Evolutionary conservation across 2,797 vertebrate genomes (phyloP).

Genomic region (Sternarchorhynchus goeldii): DNA sequence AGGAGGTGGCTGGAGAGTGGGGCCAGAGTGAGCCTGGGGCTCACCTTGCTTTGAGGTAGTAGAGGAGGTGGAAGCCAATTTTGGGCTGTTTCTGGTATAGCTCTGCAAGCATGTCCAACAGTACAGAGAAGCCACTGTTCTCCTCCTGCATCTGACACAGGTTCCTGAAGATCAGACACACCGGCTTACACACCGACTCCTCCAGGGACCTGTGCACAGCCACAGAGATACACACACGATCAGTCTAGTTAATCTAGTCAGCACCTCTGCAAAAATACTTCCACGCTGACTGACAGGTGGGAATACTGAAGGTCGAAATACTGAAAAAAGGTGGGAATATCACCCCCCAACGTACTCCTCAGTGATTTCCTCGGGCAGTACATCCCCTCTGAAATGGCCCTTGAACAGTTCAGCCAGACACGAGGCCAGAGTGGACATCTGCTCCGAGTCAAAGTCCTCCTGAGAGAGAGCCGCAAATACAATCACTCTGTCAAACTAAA

Average conservation of each 20-base stretch:
- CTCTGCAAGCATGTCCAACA: constrained; percentile 91
- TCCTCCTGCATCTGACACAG: constrained; percentile 98
- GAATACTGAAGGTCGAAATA: too few relatives aligned
- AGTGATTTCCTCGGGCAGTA: constrained; percentile 91
- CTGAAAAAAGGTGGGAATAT: too few relatives aligned
- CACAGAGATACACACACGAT: neutral
- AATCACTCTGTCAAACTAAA: too few relatives aligned
- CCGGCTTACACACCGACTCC: constrained; percentile 92
- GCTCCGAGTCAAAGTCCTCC: constrained; percentile 96
- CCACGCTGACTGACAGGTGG: too few relatives aligned
- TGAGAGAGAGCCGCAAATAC: constrained; percentile 55
- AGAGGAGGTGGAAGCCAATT: constrained; percentile 95
- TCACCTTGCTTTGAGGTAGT: constrained; percentile 82
- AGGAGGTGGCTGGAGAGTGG: too few relatives aligned
- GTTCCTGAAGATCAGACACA: constrained; percentile 94
- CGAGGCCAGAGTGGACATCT: constrained; percentile 88
- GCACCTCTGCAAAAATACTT: too few relatives aligned
- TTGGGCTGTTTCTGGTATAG: constrained; percentile 98
- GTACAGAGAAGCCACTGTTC: constrained; percentile 90
- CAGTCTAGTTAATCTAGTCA: too few relatives aligned
- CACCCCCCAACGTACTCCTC: constrained; percentile 81
- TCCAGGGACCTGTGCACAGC: constrained; percentile 84
- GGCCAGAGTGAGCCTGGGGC: neutral
- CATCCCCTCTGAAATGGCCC: constrained; percentile 92
- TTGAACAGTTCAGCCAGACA: constrained; percentile 95